Conservation (phyloP, 2,888 invertebrate species). For the Hirtodrosophila cameraria region DNA sequence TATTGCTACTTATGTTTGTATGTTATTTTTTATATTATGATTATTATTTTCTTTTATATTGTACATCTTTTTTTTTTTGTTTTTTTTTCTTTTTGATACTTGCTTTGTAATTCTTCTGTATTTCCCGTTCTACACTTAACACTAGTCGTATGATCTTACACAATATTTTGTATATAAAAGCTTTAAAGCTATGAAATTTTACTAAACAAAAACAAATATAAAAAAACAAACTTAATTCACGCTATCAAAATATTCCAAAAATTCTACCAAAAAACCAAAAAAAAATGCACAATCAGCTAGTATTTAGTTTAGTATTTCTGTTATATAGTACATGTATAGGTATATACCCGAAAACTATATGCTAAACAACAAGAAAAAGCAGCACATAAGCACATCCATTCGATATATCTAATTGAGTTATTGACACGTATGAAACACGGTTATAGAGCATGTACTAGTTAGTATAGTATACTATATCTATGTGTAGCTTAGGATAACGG, state of each 20-base stretch:
- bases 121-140: conserved; percentile 23
- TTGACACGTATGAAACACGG: too few relatives aligned
- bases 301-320: conserved; percentile 5
- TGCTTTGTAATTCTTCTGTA: conserved; percentile 22
- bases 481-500: conserved; percentile 18
- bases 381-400: conserved; percentile 1
- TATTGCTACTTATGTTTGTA: conserved; percentile 30
- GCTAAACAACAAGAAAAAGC: conserved; percentile 3
- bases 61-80: conserved; percentile 32
- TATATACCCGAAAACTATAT: neutral
- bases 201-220: conserved; percentile 22
- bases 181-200: conserved; percentile 23
- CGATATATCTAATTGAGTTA: too few relatives aligned
- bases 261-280: conserved; percentile 3
- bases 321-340: conserved; percentile 9
- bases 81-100: too few relatives aligned
- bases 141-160: conserved; percentile 32
- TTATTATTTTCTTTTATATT: conserved; percentile 35
- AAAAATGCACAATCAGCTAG: neutral
- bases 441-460: neutral
- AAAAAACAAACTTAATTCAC: too few relatives aligned
- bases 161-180: conserved; percentile 49
- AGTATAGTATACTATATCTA: neutral
- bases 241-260: neutral
- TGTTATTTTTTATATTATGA: conserved; percentile 28